Evolutionary conservation across 2,797 vertebrate species (phyloP).

Genomic region (Xenentodon cancila): DNA sequence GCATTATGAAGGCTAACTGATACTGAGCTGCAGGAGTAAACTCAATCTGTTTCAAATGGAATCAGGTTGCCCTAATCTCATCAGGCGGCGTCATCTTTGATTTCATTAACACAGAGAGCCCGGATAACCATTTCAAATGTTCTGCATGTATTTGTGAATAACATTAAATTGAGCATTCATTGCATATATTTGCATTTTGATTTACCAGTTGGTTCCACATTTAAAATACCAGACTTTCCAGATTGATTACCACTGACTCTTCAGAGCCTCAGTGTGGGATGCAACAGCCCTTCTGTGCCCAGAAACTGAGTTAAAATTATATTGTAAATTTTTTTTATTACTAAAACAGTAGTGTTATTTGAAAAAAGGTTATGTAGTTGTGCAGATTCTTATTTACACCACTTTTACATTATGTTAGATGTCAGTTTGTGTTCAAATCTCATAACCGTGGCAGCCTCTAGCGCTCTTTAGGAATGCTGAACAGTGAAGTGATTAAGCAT

Average conservation of each 20-base stretch:
- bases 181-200: constrained; percentile 28
- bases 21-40: background rate
- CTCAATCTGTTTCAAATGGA: constrained; percentile 1
- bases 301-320: background rate
- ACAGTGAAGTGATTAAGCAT: too few species aligned
- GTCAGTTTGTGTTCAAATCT: too few species aligned
- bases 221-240: constrained; percentile 21
- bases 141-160: constrained; percentile 5
- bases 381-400: too few species aligned
- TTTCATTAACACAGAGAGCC: background rate
- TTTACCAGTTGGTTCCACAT: constrained; percentile 4
- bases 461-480: too few species aligned
- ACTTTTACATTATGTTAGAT: too few species aligned
- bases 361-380: too few species aligned
- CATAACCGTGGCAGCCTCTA: too few species aligned
- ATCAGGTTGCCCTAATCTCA: background rate
- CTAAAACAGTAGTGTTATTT: too few species aligned
- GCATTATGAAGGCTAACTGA: background rate
- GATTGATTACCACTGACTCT: constrained; percentile 15
- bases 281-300: too few species aligned
- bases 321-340: background rate
- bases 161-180: constrained; percentile 1
- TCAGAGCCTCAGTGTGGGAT: constrained; percentile 2
- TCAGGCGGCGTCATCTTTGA: constrained; percentile 23
- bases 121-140: background rate